These are phyloP conservation scores for Latrodectus geometricus DNA, from an alignment of 1,140 invertebrate genomes.

Conservation along the genomic window DNA sequence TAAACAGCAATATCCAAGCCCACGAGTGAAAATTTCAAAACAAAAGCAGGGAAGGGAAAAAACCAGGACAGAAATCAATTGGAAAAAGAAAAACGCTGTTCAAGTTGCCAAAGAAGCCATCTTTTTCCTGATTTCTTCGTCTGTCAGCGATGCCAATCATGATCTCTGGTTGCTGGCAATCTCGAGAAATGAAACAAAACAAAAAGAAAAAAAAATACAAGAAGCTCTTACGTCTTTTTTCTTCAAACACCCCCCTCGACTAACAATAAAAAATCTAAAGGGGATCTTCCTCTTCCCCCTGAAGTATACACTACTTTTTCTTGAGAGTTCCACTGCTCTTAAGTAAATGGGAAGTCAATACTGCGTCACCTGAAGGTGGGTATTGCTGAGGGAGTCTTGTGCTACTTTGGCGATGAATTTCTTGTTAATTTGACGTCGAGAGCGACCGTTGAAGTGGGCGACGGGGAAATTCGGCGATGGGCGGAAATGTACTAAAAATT, in stretches of 20 bases:
- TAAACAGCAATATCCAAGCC: too few species aligned
- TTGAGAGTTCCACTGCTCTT: constrained; percentile 10
- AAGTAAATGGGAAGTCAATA: constrained; percentile 51
- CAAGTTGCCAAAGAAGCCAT: background rate
- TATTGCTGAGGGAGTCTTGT: background rate
- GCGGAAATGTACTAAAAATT: too few species aligned
- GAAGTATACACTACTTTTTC: constrained; percentile 33
- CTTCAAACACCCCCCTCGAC: background rate
- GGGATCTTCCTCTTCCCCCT: constrained; percentile 6
- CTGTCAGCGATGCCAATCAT: constrained; percentile 29
- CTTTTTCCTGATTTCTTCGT: constrained; percentile 6
- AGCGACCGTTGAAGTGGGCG: constrained; percentile 13
- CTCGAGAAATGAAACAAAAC: constrained; percentile 14
- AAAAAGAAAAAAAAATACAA: background rate
- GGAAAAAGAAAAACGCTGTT: background rate
- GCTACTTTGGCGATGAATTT: constrained; percentile 4
- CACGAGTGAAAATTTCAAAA: too few species aligned
- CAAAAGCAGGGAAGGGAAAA: background rate
- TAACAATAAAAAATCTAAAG: background rate
- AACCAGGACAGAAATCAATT: background rate
- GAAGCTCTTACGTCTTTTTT: background rate
- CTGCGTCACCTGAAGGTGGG: background rate
- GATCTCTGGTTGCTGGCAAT: constrained; percentile 22
- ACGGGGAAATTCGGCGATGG: background rate
- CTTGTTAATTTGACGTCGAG: constrained; percentile 53